These are phyloP conservation scores for rabbit (Oryctolagus cuniculus) DNA, from an alignment of 2,113 vertebrate genomes.

Conservation along the genomic window mOryCun1.1 NC_091434.1:52877001-52877500, in stretches of 20 bases:
- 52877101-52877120: not conserved
- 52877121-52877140: not conserved
- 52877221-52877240: not conserved
- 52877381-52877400: not conserved
- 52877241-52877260: not conserved
- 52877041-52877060: not conserved
- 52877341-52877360: slow-evolving; percentile 26
- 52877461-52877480: not conserved
- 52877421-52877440: not conserved
- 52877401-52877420: slow-evolving; percentile 5
- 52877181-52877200: not conserved
- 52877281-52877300: not conserved
- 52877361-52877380: slow-evolving; percentile 22
- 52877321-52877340: slow-evolving; percentile 13
- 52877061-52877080: not conserved
- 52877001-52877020: not conserved
- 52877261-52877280: not conserved
- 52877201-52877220: too few relatives aligned
- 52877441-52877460: not conserved
- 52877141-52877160: slow-evolving; percentile 33
- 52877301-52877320: not conserved
- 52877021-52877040: not conserved
- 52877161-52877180: not conserved
- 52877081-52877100: not conserved
- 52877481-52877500: not conserved